phyloP scores from a whole-genome alignment of 2,113 vertebrate genomes.

The Sinocyclocheilus rhinocerous region DNA sequence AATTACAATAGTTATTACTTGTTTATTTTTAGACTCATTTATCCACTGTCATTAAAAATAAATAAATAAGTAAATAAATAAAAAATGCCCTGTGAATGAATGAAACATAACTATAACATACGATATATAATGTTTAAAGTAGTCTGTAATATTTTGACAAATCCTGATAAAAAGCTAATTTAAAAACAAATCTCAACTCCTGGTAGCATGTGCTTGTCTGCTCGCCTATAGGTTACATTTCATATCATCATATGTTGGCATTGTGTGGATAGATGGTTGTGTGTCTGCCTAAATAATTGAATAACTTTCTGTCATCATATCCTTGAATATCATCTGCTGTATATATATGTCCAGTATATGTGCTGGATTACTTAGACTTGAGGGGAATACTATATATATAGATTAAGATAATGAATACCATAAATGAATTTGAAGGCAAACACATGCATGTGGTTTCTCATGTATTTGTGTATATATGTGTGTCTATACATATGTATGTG shows the following conservation, averaged over 20 bases:
- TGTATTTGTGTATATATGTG: constrained; percentile 39
- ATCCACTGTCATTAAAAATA: no score
- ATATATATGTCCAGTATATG: background rate
- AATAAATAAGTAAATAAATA: no score
- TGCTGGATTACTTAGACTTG: background rate
- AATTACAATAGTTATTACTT: no score
- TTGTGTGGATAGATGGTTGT: background rate
- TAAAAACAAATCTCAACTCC: background rate
- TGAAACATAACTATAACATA: no score
- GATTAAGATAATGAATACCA: background rate
- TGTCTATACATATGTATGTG: constrained; percentile 15
- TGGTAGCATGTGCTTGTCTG: background rate
- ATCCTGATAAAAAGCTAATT: no score
- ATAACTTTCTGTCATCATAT: background rate
- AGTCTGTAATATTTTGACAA: background rate
- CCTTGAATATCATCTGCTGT: background rate
- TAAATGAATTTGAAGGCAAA: background rate
- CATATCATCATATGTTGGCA: background rate
- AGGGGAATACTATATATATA: background rate
- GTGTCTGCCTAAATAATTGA: background rate
- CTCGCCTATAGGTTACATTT: background rate
- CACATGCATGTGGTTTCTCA: background rate
- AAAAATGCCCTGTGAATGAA: no score
- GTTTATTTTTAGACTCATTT: no score
- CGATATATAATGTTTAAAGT: background rate